phyloP scores from a whole-genome alignment of 2,797 vertebrate species.

The Hephaestus fuliginosus region DNA sequence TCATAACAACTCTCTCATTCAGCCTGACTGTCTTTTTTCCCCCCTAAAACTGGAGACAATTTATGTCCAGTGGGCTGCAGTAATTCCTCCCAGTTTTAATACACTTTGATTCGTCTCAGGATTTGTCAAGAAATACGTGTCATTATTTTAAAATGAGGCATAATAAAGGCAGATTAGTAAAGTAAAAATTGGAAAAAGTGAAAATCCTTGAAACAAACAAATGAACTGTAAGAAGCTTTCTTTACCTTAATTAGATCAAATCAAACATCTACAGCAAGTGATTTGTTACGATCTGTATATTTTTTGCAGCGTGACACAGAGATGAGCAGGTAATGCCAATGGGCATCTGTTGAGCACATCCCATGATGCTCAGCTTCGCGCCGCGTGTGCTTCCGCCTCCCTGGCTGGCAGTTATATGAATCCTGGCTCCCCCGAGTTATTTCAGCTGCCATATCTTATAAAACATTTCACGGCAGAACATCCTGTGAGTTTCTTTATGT shows the following conservation, averaged over 20 bases:
- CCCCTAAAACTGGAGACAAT: background rate
- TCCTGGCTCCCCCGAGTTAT: conserved; percentile 35
- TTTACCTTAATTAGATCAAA: background rate
- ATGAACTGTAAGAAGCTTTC: background rate
- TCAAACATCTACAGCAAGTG: background rate
- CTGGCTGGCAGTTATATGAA: conserved; percentile 43
- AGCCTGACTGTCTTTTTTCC: conserved; percentile 3
- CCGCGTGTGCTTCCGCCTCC: conserved; percentile 25
- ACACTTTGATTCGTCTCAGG: background rate
- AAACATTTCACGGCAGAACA: conserved; percentile 3
- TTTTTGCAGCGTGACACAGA: conserved; percentile 31
- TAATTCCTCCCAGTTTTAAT: conserved; percentile 16
- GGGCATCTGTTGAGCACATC: conserved; percentile 33
- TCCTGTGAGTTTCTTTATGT: conserved; percentile 1
- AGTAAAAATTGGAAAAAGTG: background rate
- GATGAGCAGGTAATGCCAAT: conserved; percentile 25
- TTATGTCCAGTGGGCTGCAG: background rate
- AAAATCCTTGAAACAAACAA: conserved; percentile 14
- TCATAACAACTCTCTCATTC: conserved; percentile 30
- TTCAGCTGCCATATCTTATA: conserved; percentile 34
- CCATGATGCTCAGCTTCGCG: conserved; percentile 37
- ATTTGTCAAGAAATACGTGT: conserved; percentile 10
- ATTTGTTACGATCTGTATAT: background rate
- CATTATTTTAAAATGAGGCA: conserved; percentile 9
- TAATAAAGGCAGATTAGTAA: background rate